These are phyloP conservation scores for Mesitornis unicolor DNA, from an alignment of 2,113 vertebrate species.

Conservation along the genomic window DNA sequence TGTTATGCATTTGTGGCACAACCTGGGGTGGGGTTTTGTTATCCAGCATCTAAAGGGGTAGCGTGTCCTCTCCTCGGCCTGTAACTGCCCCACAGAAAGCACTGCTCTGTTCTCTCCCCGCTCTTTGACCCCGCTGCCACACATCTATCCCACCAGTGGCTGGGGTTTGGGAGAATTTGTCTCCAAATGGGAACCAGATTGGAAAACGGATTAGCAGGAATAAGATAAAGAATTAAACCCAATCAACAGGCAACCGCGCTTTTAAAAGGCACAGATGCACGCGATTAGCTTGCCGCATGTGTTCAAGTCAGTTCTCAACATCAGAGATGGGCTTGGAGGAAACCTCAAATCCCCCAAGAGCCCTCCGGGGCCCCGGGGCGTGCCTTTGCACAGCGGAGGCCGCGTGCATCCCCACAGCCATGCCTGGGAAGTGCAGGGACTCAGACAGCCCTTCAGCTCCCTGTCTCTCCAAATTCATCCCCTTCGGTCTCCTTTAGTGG, in stretches of 20 bases:
- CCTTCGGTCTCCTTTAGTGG: accelerated
- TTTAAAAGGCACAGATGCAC: slow-evolving; percentile 70
- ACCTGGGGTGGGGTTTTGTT: background rate
- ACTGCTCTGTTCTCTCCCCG: accelerated
- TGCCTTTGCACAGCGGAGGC: background rate
- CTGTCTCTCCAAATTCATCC: accelerated
- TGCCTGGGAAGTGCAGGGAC: background rate
- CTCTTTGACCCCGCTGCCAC: background rate
- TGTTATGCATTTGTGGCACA: background rate
- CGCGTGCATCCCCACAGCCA: background rate
- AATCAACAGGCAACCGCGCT: slow-evolving; percentile 65
- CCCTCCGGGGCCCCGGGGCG: background rate
- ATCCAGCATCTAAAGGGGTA: background rate
- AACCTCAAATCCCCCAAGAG: slow-evolving; percentile 49
- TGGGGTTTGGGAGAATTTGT: slow-evolving; percentile 71
- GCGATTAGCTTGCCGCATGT: slow-evolving; percentile 60
- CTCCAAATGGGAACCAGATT: slow-evolving; percentile 68
- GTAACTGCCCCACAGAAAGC: background rate
- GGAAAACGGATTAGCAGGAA: slow-evolving; percentile 70
- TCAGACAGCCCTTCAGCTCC: background rate
- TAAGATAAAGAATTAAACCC: slow-evolving; percentile 75
- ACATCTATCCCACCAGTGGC: slow-evolving; percentile 43
- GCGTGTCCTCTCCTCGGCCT: background rate
- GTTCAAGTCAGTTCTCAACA: slow-evolving; percentile 55
- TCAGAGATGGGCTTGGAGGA: slow-evolving; percentile 62